Evolutionary conservation across 2,797 vertebrate species (phyloP).

Genomic region (Hoplostethus atlanticus): DNA sequence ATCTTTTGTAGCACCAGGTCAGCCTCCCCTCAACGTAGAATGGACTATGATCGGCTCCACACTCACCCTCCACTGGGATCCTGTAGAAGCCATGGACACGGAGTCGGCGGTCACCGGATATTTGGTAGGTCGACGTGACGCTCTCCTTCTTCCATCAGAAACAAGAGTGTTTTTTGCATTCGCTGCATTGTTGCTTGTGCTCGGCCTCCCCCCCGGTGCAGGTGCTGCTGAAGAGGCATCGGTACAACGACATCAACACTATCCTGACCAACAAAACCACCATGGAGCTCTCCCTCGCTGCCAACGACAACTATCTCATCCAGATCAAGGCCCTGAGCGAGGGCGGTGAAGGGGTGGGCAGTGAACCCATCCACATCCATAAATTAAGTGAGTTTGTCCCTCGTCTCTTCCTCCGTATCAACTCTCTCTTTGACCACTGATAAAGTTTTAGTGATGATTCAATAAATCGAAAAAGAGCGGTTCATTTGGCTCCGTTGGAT

Average conservation of each 20-base stretch:
- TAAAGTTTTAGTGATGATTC: constrained; percentile 55
- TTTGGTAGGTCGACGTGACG: constrained; percentile 82
- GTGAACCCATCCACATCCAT: constrained; percentile 93
- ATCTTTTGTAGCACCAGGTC: constrained; percentile 88
- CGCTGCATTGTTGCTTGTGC: constrained; percentile 12
- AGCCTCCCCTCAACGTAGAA: constrained; percentile 91
- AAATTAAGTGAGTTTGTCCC: constrained; percentile 87
- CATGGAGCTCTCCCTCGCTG: constrained; percentile 87
- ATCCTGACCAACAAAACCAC: constrained; percentile 87
- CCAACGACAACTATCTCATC: constrained; percentile 90
- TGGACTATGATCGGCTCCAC: constrained; percentile 94
- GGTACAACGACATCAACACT: constrained; percentile 80
- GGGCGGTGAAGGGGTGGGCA: constrained; percentile 91
- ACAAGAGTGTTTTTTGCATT: constrained; percentile 21
- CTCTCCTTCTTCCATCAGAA: constrained; percentile 33
- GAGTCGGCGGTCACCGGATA: constrained; percentile 96
- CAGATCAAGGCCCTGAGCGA: constrained; percentile 91
- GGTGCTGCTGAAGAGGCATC: constrained; percentile 91
- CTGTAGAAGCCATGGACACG: constrained; percentile 91
- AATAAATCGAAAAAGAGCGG: constrained; percentile 62
- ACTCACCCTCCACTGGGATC: constrained; percentile 93
- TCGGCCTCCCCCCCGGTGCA: constrained; percentile 56
- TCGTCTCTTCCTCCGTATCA: not conserved
- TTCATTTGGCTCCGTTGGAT: constrained; percentile 68
- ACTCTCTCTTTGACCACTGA: constrained; percentile 30